Percentiles rank a stretch among this genome's conserved stretches.
phyloP scores from a whole-genome alignment of 2,797 vertebrate species.

The Graptemys geographica region DNA sequence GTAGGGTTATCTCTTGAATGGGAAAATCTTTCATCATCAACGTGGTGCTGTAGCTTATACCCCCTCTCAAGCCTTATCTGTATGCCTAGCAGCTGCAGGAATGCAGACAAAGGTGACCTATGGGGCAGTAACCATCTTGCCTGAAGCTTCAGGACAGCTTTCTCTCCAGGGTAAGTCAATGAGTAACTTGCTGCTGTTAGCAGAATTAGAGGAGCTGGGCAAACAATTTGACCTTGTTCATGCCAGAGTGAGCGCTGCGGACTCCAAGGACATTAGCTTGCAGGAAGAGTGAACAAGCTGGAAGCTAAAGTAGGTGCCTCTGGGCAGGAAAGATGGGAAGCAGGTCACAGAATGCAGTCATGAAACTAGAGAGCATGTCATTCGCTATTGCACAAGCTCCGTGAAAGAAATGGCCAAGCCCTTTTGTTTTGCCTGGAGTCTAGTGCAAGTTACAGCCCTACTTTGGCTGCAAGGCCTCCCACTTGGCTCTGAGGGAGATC shows the following conservation, averaged over 20 bases:
- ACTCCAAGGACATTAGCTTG: not conserved
- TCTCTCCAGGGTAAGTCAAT: not conserved
- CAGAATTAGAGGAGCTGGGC: not conserved
- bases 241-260: not conserved
- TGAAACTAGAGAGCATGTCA: not conserved
- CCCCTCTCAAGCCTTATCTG: not conserved
- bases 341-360: not conserved
- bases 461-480: not conserved
- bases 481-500: not conserved
- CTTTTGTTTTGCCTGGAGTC: not conserved
- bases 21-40: not conserved
- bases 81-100: not conserved
- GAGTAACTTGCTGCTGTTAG: not conserved
- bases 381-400: not conserved
- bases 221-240: not conserved
- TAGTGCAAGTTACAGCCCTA: not conserved
- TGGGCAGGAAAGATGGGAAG: not conserved
- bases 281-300: not conserved
- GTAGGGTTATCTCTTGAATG: not conserved
- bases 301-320: not conserved
- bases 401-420: not conserved
- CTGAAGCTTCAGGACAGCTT: constrained; percentile 5
- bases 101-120: not conserved
- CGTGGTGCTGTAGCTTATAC: not conserved
- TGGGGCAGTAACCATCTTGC: not conserved